phyloP scores from a whole-genome alignment of 2,797 vertebrate genomes.

The Molossus alvarezi region DNA sequence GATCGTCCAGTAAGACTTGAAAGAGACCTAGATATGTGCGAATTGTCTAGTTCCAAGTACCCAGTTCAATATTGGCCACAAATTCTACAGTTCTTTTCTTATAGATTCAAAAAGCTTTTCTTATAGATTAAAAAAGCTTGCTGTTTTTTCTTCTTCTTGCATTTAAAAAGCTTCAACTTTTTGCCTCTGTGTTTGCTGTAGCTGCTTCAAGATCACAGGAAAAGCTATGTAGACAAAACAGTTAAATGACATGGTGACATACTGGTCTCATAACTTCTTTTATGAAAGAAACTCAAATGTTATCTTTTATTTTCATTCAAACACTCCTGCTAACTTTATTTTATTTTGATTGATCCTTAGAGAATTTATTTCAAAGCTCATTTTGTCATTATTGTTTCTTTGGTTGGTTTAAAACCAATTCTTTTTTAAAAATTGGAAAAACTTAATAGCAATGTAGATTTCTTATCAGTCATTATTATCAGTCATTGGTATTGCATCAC shows the following conservation, averaged over 20 bases:
- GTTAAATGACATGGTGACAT: slow-evolving; percentile 10
- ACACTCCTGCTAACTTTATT: slow-evolving; percentile 27
- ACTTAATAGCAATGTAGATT: not conserved
- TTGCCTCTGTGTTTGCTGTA: not conserved
- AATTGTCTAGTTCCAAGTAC: not conserved
- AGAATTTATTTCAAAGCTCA: slow-evolving; percentile 50
- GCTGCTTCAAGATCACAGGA: not conserved
- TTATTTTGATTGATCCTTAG: not conserved
- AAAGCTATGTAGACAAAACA: not conserved
- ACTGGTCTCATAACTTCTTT: not conserved
- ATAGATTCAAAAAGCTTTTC: not conserved
- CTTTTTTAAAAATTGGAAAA: not conserved
- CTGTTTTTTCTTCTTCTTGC: not conserved
- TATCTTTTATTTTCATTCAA: slow-evolving; percentile 64
- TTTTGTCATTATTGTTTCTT: not conserved
- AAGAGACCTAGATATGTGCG: not conserved
- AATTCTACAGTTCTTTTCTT: not conserved
- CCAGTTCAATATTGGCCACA: not conserved
- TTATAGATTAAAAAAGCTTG: not conserved
- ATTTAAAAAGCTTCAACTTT: slow-evolving; percentile 1
- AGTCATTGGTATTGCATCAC: not conserved
- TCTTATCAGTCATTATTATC: slow-evolving; percentile 55
- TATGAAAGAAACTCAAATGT: slow-evolving; percentile 38
- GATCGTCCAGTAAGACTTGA: not conserved
- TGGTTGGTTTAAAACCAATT: slow-evolving; percentile 10